These are phyloP conservation scores for Trichechus manatus DNA, from an alignment of 2,113 vertebrate species.

Conservation along the genomic window DNA sequence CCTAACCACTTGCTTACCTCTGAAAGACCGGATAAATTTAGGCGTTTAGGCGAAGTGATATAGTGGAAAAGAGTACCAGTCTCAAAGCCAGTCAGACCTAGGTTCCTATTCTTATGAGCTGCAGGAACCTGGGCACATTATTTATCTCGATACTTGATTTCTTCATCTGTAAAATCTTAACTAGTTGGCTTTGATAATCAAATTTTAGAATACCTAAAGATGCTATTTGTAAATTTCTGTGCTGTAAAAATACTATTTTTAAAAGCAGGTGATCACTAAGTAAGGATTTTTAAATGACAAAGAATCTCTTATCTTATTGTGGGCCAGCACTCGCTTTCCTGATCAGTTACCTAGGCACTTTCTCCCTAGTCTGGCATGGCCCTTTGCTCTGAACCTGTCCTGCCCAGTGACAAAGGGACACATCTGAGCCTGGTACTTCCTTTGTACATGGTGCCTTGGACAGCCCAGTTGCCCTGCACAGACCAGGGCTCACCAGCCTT, in stretches of 20 bases:
- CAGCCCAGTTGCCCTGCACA: too few species aligned
- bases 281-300: background rate
- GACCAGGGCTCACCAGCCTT: background rate
- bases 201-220: background rate
- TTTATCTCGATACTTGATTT: background rate
- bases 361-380: fast-evolving
- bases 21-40: background rate
- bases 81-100: fast-evolving
- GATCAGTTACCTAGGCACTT: too few species aligned
- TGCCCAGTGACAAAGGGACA: background rate
- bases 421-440: background rate
- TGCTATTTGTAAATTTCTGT: too few species aligned
- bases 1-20: background rate
- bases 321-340: background rate
- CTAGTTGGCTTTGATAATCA: background rate
- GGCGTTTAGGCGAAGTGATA: background rate
- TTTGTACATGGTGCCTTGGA: fast-evolving
- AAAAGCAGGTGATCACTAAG: background rate
- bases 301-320: background rate
- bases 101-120: fast-evolving
- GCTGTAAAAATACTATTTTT: background rate
- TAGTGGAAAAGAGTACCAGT: background rate
- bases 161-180: background rate
- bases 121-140: fast-evolving
- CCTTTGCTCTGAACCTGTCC: background rate